Conservation (phyloP, 2,113 vertebrate species). For the Clarias gariepinus region DNA sequence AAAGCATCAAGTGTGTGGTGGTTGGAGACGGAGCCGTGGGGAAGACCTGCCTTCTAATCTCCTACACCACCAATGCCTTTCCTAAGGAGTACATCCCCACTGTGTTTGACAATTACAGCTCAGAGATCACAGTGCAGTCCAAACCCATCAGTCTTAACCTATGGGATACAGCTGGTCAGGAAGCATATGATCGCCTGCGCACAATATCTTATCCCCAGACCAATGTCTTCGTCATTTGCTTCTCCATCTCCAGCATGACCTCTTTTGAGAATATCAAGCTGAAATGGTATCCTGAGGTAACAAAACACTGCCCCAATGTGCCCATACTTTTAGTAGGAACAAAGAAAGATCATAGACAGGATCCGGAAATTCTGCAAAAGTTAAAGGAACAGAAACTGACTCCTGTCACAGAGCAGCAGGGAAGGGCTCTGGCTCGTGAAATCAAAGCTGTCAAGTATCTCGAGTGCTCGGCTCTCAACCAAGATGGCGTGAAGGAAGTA, state of each 20-base stretch:
- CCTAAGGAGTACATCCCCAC: slow-evolving; percentile 89
- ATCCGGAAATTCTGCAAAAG: slow-evolving; percentile 77
- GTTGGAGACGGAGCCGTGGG: slow-evolving; percentile 86
- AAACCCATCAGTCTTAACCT: slow-evolving; percentile 82
- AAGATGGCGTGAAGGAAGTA: slow-evolving; percentile 86
- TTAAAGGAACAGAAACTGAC: slow-evolving; percentile 84
- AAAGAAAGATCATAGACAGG: slow-evolving; percentile 83
- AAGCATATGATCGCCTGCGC: slow-evolving; percentile 85
- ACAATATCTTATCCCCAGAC: slow-evolving; percentile 89
- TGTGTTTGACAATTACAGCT: slow-evolving; percentile 89
- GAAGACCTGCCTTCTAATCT: slow-evolving; percentile 88
- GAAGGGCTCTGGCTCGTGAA: slow-evolving; percentile 78
- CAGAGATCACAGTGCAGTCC: slow-evolving; percentile 80
- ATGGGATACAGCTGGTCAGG: slow-evolving; percentile 88
- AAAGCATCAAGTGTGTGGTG: slow-evolving; percentile 88
- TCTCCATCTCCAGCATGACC: slow-evolving; percentile 83
- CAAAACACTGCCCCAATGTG: slow-evolving; percentile 86
- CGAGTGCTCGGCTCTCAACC: slow-evolving; percentile 85
- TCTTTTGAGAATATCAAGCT: slow-evolving; percentile 88
- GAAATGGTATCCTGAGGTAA: slow-evolving; percentile 88
- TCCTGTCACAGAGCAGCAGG: slow-evolving; percentile 79
- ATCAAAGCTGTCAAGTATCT: slow-evolving; percentile 83
- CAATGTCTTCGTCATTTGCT: slow-evolving; percentile 89
- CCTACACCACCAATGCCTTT: slow-evolving; percentile 86
- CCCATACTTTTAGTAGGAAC: slow-evolving; percentile 86